These are phyloP conservation scores for Hanleya hanleyi DNA, from an alignment of 2,888 invertebrate species.

Conservation along the genomic window DNA sequence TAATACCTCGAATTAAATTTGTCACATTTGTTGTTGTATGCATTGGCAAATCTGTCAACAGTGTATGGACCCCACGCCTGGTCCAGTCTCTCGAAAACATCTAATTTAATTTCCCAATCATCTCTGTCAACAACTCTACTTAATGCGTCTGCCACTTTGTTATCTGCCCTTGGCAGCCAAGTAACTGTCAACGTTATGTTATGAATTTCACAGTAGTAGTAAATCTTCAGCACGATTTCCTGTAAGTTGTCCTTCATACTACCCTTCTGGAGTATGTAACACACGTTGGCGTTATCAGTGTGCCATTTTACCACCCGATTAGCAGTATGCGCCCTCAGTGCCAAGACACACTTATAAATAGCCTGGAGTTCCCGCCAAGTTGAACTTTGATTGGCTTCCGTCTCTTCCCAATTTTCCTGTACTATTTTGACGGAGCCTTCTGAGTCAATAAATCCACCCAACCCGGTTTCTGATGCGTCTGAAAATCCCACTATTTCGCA, in stretches of 20 bases:
- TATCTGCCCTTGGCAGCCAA: background rate
- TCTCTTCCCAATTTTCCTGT: too few relatives aligned
- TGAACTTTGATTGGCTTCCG: constrained; percentile 7
- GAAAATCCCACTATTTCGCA: too few relatives aligned
- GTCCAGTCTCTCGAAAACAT: too few relatives aligned
- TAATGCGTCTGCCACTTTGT: background rate
- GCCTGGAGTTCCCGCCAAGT: constrained; percentile 17
- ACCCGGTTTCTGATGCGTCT: too few relatives aligned
- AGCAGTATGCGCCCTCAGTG: background rate
- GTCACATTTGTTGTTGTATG: too few relatives aligned
- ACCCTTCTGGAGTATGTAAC: constrained; percentile 12
- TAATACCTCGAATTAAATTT: too few relatives aligned
- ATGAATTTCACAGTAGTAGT: constrained; percentile 5
- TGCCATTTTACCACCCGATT: background rate
- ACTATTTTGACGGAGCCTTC: too few relatives aligned
- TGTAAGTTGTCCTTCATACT: constrained; percentile 20
- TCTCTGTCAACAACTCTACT: background rate
- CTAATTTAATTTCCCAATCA: background rate
- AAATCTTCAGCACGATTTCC: background rate
- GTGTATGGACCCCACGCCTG: too few relatives aligned
- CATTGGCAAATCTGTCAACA: too few relatives aligned
- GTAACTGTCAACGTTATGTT: background rate
- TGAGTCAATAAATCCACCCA: too few relatives aligned
- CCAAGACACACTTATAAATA: constrained; percentile 9
- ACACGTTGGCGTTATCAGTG: constrained; percentile 24